Base-by-base conservation (phyloP, 2,797 vertebrate species). In the Artibeus jamaicensis region DNA sequence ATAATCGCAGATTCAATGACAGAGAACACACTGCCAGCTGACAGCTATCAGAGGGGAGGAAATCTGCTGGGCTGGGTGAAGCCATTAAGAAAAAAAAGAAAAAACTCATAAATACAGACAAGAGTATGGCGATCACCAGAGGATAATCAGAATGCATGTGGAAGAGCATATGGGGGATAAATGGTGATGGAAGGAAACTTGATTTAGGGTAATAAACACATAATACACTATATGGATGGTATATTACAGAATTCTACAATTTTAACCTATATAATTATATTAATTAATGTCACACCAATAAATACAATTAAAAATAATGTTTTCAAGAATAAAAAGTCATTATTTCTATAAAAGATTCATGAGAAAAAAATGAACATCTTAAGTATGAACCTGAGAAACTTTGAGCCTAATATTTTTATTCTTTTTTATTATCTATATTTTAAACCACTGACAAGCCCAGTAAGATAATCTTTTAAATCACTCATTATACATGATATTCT, bases 401-500 rank as follows among this genome's bases (percentile, higher is more conserved):
- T 92, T 70, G 11, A 22, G 19, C 50, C 59, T 91, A 81, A 92
- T 92, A 85, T 73, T 93, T 86, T 95, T 96, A 81, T 90, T 89
- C 59, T 86, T 86, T 44, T 94, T 62, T 95, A 81, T 95, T 96
- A 93, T 92, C 94, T 92, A 71, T 42, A 89, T 93, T 97, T 96
- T 96, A 91, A 95, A 50, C 7, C 76, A 94, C 44, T 96, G 95
- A 95, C 96, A 97, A 94, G 95, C 39, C 95, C 9, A 94, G 67
- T 91, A 50, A 93, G 53, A 96, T 96, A 85, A 97, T 93, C 91
- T 81, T 97, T 96, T 89, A 95, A 97, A 93, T 94, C 67, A 96
- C 93, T 96, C 86, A 96, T 96, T 98, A 87, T 96, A 95, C 91
- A 92, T 93, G 70, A 97, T 97, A 96, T 73, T 96, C 78, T 95